Base-by-base conservation (phyloP, 2,113 vertebrate species). In the Epinephelus fuscoguttatus region DNA sequence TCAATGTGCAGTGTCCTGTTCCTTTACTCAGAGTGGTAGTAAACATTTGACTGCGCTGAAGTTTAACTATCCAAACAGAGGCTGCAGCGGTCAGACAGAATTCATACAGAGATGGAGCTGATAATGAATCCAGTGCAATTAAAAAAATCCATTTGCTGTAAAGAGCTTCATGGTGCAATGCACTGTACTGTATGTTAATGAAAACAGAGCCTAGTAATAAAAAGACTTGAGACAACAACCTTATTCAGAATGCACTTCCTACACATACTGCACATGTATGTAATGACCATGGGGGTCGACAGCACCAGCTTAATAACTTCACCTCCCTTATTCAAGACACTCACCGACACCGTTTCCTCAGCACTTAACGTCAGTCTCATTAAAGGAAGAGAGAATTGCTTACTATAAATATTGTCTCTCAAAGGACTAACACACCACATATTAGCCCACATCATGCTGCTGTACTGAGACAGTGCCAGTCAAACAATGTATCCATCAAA, bases 401-500 rank as follows among this genome's bases (percentile, higher is more conserved):
- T 82, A 80, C 87, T 87, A 92, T 89, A 91, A 87, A 93, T 84
- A 74, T 81, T 88, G 67, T 42, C 86, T 83, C 84, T 81, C 85
- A 9, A 68, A 76, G 75, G 84, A 87, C 84, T 73, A 71, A 75
- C 42, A 70, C 59, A n/a, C 61, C 37, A 81, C 66, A 73, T 45
- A 69, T 84, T 85, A 85, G 56, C 75, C 71, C 50, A 69, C 40
- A 81, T 80, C 42, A 19, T 47, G 59, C 70, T 23, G 74, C 68
- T 70, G 37, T 70, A 70, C 45, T 3, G 21, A 84, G 72, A 68
- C 78, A 33, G 47, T 42, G 70, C 80, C 21, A 49, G 64, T 83
- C 73, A 83, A 83, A 89, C 83, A 90, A 85, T 85, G 70, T 55
- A 59, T 53, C 57, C 64, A 88, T 91, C 81, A 88, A 90, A 84